phyloP scores from a whole-genome alignment of 2,113 vertebrate genomes.

The Salvelinus namaycush region DNA sequence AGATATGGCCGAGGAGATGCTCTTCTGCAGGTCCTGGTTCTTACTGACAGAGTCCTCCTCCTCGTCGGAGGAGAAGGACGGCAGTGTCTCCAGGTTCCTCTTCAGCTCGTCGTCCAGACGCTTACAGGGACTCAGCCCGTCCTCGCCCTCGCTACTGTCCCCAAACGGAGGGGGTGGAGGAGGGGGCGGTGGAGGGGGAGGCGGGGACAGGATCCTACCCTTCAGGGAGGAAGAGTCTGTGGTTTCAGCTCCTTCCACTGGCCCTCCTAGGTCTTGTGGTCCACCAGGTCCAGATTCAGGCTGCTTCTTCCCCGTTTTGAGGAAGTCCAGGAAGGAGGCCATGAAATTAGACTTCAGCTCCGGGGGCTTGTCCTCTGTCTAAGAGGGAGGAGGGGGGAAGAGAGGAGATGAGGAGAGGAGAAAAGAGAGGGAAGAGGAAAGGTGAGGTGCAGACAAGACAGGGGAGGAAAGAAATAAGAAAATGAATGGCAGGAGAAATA shows the following conservation, averaged over 20 bases:
- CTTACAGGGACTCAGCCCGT: conserved; percentile 81
- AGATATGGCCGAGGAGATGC: conserved; percentile 90
- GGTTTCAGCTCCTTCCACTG: conserved; percentile 51
- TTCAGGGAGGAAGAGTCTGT: conserved; percentile 61
- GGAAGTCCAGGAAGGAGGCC: conserved; percentile 88
- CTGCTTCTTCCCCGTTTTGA: conserved; percentile 84
- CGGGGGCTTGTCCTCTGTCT: conserved; percentile 84
- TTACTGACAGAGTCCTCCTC: conserved; percentile 90
- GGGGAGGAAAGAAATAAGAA: not conserved
- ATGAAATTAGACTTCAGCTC: conserved; percentile 90
- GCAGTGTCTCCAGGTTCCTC: conserved; percentile 85
- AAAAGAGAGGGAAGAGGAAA: not conserved
- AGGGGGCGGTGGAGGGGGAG: conserved; percentile 46
- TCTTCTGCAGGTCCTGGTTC: conserved; percentile 91
- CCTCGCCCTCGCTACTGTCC: conserved; percentile 64
- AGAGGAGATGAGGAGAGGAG: conserved; percentile 10
- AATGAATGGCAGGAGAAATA: too few species aligned
- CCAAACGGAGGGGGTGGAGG: conserved; percentile 47
- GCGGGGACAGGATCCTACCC: conserved; percentile 63
- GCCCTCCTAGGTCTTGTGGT: conserved; percentile 54
- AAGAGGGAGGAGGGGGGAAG: conserved; percentile 12
- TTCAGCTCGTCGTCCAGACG: conserved; percentile 87
- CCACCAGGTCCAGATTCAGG: conserved; percentile 28
- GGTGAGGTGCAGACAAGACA: not conserved
- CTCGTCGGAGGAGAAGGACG: conserved; percentile 90